Conservation (phyloP, 2,888 invertebrate genomes). For the Drosophila histrio region DNA sequence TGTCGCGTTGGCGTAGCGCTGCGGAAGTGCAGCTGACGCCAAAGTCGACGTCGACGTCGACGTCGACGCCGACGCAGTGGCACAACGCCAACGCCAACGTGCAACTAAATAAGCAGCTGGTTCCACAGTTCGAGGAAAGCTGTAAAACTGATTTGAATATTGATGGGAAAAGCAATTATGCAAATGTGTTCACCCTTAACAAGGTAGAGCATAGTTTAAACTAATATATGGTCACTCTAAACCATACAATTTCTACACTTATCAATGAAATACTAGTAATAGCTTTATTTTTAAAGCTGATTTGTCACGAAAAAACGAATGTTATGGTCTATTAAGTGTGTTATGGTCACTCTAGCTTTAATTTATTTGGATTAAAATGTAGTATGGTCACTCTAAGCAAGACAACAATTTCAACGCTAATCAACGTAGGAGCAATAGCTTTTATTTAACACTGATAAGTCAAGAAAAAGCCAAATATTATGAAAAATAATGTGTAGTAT, state of each 20-base stretch:
- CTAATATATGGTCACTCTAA: slow-evolving; percentile 1
- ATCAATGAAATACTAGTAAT: too few relatives aligned
- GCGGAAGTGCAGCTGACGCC: slow-evolving; percentile 63
- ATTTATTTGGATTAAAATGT: too few relatives aligned
- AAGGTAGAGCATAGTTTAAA: slow-evolving; percentile 1
- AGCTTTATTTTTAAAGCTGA: background rate
- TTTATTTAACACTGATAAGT: background rate
- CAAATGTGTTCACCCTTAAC: slow-evolving; percentile 36
- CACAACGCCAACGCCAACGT: slow-evolving; percentile 31
- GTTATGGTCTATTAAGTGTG: background rate
- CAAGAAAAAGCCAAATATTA: background rate
- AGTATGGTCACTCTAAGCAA: slow-evolving; percentile 1
- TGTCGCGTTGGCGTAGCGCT: slow-evolving; percentile 47
- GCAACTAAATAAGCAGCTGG: slow-evolving; percentile 5
- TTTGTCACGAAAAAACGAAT: background rate
- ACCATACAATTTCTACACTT: background rate
- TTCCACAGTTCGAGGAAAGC: slow-evolving; percentile 11
- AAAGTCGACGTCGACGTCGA: background rate
- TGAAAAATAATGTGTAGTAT: background rate
- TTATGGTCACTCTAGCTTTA: background rate
- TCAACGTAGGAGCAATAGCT: too few relatives aligned
- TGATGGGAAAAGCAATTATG: slow-evolving; percentile 46
- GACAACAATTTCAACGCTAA: background rate
- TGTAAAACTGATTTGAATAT: slow-evolving; percentile 31
- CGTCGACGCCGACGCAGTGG: background rate